phyloP scores from a whole-genome alignment of 2,797 vertebrate genomes.

The Simalia tracyae region DNA sequence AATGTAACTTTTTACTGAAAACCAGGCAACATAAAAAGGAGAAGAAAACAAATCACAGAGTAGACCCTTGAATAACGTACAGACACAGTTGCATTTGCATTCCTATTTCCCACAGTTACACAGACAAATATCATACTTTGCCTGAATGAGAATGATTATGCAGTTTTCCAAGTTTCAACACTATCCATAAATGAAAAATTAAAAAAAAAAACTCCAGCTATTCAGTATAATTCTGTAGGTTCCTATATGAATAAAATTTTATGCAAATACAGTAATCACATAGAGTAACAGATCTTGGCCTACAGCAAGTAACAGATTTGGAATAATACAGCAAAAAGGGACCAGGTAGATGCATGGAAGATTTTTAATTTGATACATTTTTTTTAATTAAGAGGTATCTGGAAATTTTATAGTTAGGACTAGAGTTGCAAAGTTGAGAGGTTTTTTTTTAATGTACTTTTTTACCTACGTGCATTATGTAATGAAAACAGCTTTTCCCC shows the following conservation, averaged over 20 bases:
- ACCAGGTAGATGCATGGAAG: background rate
- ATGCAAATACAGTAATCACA: background rate
- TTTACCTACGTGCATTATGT: background rate
- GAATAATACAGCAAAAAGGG: background rate
- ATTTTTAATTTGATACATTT: background rate
- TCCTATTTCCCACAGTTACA: slow-evolving; percentile 34
- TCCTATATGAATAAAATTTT: slow-evolving; percentile 57
- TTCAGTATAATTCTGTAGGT: fast-evolving
- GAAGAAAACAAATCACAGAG: slow-evolving; percentile 52
- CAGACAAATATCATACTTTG: slow-evolving; percentile 60
- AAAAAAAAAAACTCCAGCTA: slow-evolving; percentile 54
- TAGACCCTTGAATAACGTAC: slow-evolving; percentile 40
- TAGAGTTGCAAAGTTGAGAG: background rate
- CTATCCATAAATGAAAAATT: slow-evolving; percentile 55
- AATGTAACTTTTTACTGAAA: slow-evolving; percentile 62
- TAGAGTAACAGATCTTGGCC: slow-evolving; percentile 29
- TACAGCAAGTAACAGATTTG: background rate
- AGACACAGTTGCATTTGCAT: slow-evolving; percentile 61
- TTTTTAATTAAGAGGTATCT: background rate
- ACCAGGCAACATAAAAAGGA: slow-evolving; percentile 52
- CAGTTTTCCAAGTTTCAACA: slow-evolving; percentile 27
- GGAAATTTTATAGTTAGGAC: background rate
- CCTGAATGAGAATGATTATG: slow-evolving; percentile 36
- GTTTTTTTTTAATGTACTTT: background rate
- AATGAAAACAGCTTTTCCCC: background rate